phyloP scores from a whole-genome alignment of 2,113 vertebrate species.

The Rhagologus leucostigma region DNA sequence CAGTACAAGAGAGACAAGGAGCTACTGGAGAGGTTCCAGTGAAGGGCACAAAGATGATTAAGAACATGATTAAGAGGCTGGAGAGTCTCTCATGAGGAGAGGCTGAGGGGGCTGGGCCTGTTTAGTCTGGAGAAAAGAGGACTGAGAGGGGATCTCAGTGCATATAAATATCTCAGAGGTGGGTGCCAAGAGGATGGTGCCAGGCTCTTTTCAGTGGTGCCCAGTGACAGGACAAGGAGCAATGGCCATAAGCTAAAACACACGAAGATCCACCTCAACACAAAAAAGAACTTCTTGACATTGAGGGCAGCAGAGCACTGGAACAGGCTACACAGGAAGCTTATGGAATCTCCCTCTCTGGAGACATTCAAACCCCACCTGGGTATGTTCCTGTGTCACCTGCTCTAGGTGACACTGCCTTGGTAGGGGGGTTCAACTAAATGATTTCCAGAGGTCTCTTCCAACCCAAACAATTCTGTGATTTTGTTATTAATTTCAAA shows the following conservation, averaged over 20 bases:
- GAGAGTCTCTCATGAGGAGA: not conserved
- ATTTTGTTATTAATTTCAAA: not conserved
- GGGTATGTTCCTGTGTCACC: rapidly evolving
- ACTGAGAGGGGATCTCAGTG: not conserved
- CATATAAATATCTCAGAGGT: not conserved
- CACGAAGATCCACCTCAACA: not conserved
- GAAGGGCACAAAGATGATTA: not conserved
- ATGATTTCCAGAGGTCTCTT: not conserved
- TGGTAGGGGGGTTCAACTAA: rapidly evolving
- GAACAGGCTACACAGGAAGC: not conserved
- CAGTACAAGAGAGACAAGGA: not conserved
- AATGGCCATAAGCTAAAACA: not conserved
- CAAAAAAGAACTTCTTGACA: not conserved
- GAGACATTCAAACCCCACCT: not conserved
- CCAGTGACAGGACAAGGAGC: not conserved
- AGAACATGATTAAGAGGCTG: too few relatives aligned
- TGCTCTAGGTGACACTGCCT: too few relatives aligned
- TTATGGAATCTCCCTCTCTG: not conserved
- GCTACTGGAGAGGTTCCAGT: not conserved
- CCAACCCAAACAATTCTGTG: not conserved
- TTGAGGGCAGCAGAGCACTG: not conserved
- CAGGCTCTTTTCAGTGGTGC: not conserved
- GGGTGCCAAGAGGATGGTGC: too few relatives aligned
- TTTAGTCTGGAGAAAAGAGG: not conserved
- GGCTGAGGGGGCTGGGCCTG: not conserved